Evolutionary conservation across 2,888 invertebrate genomes (phyloP).

Genomic region (Parnassius apollo): DNA sequence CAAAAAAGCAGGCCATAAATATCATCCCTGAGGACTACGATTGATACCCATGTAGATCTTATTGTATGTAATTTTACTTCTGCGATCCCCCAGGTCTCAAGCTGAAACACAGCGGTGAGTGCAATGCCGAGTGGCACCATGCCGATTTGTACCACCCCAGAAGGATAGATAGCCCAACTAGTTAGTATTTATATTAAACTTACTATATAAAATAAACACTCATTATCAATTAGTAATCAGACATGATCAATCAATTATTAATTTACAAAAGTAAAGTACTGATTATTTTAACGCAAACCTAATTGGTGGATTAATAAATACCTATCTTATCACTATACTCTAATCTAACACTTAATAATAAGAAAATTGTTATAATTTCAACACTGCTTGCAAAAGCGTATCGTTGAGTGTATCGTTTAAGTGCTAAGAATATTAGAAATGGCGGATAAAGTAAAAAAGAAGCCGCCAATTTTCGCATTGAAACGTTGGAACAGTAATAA

Average conservation of each 20-base stretch:
- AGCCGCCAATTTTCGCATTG: slow-evolving; percentile 57
- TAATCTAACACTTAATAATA: slow-evolving; percentile 21
- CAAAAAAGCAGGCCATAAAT: too few relatives aligned
- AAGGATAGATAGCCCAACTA: too few relatives aligned
- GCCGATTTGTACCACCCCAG: too few relatives aligned
- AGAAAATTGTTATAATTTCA: slow-evolving; percentile 22
- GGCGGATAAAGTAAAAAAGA: slow-evolving; percentile 67
- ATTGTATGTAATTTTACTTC: too few relatives aligned
- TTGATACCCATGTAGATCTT: too few relatives aligned
- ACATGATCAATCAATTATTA: not conserved
- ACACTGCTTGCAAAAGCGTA: slow-evolving; percentile 4
- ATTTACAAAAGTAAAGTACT: slow-evolving; percentile 6
- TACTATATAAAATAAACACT: too few relatives aligned
- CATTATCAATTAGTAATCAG: too few relatives aligned
- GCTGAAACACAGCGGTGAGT: too few relatives aligned
- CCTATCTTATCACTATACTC: slow-evolving; percentile 23
- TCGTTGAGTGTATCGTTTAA: slow-evolving; percentile 11
- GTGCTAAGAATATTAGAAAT: slow-evolving; percentile 40
- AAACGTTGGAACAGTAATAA: slow-evolving; percentile 59
- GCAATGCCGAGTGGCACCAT: too few relatives aligned
- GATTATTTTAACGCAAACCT: slow-evolving; percentile 2
- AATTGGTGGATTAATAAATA: slow-evolving; percentile 20
- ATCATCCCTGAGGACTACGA: too few relatives aligned
- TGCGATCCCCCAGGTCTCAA: too few relatives aligned
- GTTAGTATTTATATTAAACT: too few relatives aligned